Percentiles rank a stretch among this genome's conserved stretches.
These are phyloP conservation scores for Nothoprocta pentlandii DNA, from an alignment of 2,113 vertebrate genomes.

Conservation along the genomic window DNA sequence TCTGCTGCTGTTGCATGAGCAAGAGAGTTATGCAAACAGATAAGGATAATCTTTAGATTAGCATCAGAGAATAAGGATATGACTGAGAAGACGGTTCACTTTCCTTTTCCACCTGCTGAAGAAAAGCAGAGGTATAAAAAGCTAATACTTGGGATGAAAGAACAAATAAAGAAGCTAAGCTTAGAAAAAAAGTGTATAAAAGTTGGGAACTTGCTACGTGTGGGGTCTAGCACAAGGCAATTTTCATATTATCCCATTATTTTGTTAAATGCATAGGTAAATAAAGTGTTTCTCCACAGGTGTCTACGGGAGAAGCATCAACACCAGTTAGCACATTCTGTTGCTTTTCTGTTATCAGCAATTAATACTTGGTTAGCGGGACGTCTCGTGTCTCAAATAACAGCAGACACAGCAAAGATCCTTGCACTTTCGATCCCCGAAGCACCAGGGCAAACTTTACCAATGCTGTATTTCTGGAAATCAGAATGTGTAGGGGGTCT, in stretches of 20 bases:
- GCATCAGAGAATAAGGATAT: conserved; percentile 19
- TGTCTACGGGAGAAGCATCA: background rate
- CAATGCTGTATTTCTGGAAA: background rate
- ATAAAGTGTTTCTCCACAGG: background rate
- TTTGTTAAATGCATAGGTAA: background rate
- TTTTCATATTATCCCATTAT: background rate
- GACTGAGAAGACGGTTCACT: background rate
- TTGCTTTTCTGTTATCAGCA: background rate
- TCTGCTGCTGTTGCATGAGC: conserved; percentile 8
- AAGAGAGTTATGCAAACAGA: conserved; percentile 16
- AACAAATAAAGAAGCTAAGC: background rate
- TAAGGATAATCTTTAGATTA: conserved; percentile 31
- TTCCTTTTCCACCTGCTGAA: background rate
- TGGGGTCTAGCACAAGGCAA: background rate
- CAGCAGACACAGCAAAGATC: background rate
- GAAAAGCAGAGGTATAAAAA: background rate
- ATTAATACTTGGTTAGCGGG: background rate
- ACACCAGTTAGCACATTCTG: background rate
- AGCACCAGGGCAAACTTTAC: background rate
- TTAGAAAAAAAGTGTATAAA: background rate
- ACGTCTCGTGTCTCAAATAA: background rate
- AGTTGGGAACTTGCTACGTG: background rate
- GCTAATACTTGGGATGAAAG: background rate
- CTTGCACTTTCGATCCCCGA: background rate
- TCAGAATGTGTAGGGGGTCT: background rate